phyloP scores from a whole-genome alignment of 2,888 invertebrate genomes.

The Nyleta sp. region DNA sequence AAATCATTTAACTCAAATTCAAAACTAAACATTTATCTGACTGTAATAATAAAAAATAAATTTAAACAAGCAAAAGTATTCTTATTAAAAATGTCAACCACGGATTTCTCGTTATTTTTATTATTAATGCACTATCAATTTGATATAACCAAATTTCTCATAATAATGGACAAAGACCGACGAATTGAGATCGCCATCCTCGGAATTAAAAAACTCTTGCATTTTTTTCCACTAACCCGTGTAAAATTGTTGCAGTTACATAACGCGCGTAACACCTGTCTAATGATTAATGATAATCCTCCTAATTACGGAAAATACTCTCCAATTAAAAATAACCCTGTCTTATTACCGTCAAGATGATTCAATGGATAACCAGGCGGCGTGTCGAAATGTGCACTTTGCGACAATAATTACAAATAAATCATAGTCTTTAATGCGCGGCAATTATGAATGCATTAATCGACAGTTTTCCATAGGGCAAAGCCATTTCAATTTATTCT shows the following conservation, averaged over 20 bases:
- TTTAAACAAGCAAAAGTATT: too few relatives aligned
- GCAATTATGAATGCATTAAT: conserved; percentile 56
- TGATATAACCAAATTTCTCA: too few relatives aligned
- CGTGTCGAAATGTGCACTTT: conserved; percentile 51
- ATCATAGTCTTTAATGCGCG: conserved; percentile 55
- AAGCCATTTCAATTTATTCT: conserved; percentile 63
- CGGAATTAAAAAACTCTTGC: too few relatives aligned
- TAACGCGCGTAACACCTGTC: not conserved
- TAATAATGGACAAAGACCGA: too few relatives aligned
- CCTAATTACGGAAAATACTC: conserved; percentile 25
- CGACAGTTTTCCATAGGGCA: conserved; percentile 59
- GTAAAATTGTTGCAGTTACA: not conserved
- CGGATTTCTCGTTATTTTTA: too few relatives aligned
- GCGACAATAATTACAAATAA: conserved; percentile 62
- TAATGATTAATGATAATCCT: conserved; percentile 19
- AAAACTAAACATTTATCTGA: too few relatives aligned
- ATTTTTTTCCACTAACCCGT: too few relatives aligned
- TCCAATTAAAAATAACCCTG: conserved; percentile 31
- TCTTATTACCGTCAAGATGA: conserved; percentile 13
- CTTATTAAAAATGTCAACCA: too few relatives aligned
- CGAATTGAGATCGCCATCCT: too few relatives aligned
- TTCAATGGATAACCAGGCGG: conserved; percentile 16
- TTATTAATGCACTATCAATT: too few relatives aligned
- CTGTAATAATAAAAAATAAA: too few relatives aligned
- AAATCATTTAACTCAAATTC: too few relatives aligned